Conservation (phyloP, 2,113 vertebrate genomes). For the Zootoca vivipara region DNA sequence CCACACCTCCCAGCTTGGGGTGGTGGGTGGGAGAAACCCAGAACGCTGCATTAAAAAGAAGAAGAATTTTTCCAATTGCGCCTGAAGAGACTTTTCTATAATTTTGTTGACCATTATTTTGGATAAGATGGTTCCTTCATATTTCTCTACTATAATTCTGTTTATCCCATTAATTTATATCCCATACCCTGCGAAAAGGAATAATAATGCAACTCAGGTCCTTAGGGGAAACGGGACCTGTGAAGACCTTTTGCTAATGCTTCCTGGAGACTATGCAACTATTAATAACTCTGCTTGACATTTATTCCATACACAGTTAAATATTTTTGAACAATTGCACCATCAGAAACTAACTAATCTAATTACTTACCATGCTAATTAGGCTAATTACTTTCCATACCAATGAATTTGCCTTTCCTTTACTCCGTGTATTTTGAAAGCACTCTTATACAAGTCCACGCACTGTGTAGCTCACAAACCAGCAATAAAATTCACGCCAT, state of each 20-base stretch:
- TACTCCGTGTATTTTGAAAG: not conserved
- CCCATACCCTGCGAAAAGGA: not conserved
- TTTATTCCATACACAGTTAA: not conserved
- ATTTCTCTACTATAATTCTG: not conserved
- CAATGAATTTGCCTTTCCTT: not conserved
- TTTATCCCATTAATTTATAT: not conserved
- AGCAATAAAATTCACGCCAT: not conserved
- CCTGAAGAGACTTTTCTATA: not conserved
- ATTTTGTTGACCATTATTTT: not conserved
- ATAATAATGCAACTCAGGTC: not conserved
- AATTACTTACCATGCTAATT: not conserved
- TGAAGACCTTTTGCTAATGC: not conserved
- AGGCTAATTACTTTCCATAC: not conserved
- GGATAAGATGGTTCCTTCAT: not conserved
- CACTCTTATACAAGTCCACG: not conserved
- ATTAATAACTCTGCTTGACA: not conserved
- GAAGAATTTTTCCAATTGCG: not conserved
- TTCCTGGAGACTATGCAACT: not conserved
- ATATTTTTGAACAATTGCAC: constrained; percentile 11
- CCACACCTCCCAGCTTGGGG: too few species aligned
- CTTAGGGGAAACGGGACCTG: not conserved
- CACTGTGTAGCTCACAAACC: not conserved
- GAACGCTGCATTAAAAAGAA: not conserved
- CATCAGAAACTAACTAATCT: not conserved
- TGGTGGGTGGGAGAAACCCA: too few species aligned